Base-by-base conservation (phyloP, 2,888 invertebrate genomes). In the Caenorhabditis sp. region DNA sequence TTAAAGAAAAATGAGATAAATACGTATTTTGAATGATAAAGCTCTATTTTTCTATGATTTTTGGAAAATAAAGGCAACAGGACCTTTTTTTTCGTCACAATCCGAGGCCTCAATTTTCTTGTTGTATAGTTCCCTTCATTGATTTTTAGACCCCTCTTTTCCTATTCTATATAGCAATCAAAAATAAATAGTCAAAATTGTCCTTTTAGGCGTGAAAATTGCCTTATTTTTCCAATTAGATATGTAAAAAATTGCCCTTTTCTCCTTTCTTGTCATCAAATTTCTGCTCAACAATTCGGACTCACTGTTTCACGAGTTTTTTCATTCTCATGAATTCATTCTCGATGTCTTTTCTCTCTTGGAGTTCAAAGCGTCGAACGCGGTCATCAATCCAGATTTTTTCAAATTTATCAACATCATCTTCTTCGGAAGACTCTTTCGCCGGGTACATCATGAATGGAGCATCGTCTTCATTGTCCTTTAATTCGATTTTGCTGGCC, bases 351-450 rank as follows among this genome's bases (percentile, higher is more conserved):
- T 43, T 17, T 17, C 17, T 43, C 14, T 17, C 43, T 31, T 31
- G 4, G 8, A 43, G 3, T 14, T 43, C 43, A 43, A 43, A 14
- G 3, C 17, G 12, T 43, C 12, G 17, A 52, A 64, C 43, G 17
- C 25, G 43, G 25, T 59, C 36, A 23, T 57, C 62, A 27, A 53
- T 53, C 17, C 38, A 20, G 4, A n/a, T 36, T 36, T 57, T 56
- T 2, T 2, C 4, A 23, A 49, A 17, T 12, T 58, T 26, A 12
- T 49, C 57, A 0, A 12, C 43, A 7, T 53, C 58, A 2, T 23
- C 59, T 5, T 38, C 26, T 57, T 27, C 43, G 5, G 12, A 10
- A 12, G 43, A 43, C 3, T 43, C 43, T 5, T 10, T 2, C 3
- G 43, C 7, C 3, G 17, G 12, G 12, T 12, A 17, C 8, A 43